Evolutionary conservation across 2,113 vertebrate genomes (phyloP).

Genomic region (Tretioscincus oriximinensis): DNA sequence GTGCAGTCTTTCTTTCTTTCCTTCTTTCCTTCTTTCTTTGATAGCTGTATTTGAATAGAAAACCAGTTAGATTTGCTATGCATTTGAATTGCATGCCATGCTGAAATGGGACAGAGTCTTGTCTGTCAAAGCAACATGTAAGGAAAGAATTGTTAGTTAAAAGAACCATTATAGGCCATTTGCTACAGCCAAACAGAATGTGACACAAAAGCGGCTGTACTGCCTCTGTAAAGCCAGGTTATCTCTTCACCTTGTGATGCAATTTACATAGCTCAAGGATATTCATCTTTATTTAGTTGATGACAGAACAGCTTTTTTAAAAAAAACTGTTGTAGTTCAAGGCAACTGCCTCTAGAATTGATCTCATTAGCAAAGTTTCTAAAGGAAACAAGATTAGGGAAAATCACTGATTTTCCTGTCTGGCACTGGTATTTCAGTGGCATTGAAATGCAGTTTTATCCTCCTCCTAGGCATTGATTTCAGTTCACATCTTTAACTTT

Average conservation of each 20-base stretch:
- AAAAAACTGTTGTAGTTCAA: slow-evolving; percentile 52
- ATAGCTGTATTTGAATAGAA: slow-evolving; percentile 14
- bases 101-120: slow-evolving; percentile 3
- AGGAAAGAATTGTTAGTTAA: slow-evolving; percentile 45
- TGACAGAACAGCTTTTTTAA: slow-evolving; percentile 58
- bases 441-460: slow-evolving; percentile 34
- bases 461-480: slow-evolving; percentile 63
- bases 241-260: slow-evolving; percentile 64
- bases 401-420: slow-evolving; percentile 62
- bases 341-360: slow-evolving; percentile 64
- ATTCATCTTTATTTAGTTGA: slow-evolving; percentile 66
- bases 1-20: slow-evolving; percentile 23
- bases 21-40: background rate
- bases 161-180: slow-evolving; percentile 61
- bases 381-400: slow-evolving; percentile 61
- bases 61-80: slow-evolving; percentile 16
- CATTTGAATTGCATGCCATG: slow-evolving; percentile 16
- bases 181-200: slow-evolving; percentile 58
- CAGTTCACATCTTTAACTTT: slow-evolving; percentile 59
- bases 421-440: slow-evolving; percentile 59
- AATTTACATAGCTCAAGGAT: slow-evolving; percentile 53
- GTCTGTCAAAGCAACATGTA: slow-evolving; percentile 21
- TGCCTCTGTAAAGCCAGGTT: slow-evolving; percentile 61
- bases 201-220: slow-evolving; percentile 36
- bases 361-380: slow-evolving; percentile 70